Conservation (phyloP, 2,113 vertebrate genomes). For the Muntiacus muntjak region DNA sequence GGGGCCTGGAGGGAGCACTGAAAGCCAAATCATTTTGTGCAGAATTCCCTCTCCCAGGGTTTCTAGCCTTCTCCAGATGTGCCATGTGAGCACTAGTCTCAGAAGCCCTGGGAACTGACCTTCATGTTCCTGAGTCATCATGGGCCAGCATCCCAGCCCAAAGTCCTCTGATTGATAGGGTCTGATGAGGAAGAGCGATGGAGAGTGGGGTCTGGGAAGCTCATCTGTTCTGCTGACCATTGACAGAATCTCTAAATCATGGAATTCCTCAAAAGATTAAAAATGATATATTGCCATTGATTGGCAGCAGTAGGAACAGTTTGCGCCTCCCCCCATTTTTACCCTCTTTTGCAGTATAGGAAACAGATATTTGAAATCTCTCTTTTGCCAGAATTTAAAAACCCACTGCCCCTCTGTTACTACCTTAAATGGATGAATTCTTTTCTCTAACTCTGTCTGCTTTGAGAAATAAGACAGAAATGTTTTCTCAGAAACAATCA, state of each 20-base stretch:
- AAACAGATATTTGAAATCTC: background rate
- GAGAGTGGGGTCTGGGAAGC: background rate
- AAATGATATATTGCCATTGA: background rate
- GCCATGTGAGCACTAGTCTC: background rate
- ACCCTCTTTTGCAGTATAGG: background rate
- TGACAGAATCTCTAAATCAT: background rate
- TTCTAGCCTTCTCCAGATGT: background rate
- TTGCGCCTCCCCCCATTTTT: background rate
- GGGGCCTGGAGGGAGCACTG: fast-evolving
- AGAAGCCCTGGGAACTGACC: background rate
- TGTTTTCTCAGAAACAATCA: background rate
- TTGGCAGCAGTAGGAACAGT: background rate
- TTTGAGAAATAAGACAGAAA: background rate
- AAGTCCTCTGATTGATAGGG: background rate
- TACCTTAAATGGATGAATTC: background rate
- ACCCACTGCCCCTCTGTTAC: background rate
- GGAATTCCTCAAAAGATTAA: background rate
- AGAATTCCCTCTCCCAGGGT: too few species aligned
- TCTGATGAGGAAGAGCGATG: background rate
- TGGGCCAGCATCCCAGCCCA: background rate
- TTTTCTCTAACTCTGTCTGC: background rate
- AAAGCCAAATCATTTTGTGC: background rate
- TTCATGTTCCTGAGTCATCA: background rate
- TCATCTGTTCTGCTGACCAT: background rate
- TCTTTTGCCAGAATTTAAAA: background rate